Percentiles rank a stretch among this genome's conserved stretches.
These are phyloP conservation scores for Falco novaeseelandiae DNA, from an alignment of 2,797 vertebrate genomes.

Conservation along the genomic window DNA sequence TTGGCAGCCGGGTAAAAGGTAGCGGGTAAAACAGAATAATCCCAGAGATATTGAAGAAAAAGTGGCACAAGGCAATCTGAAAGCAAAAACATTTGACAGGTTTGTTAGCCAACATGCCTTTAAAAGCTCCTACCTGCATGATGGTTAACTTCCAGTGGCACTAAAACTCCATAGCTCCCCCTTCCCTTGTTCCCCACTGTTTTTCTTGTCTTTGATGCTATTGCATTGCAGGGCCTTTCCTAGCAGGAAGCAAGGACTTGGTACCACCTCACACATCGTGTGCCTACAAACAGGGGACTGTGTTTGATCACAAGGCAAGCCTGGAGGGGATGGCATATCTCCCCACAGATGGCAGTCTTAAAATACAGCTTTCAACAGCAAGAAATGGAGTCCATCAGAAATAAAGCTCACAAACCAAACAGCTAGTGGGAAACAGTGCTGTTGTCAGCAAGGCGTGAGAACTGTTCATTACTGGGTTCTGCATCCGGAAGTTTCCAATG, in stretches of 20 bases:
- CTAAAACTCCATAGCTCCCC: background rate
- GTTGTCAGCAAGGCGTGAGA: background rate
- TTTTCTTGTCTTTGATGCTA: background rate
- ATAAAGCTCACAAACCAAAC: background rate
- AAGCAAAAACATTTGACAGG: slow-evolving; percentile 44
- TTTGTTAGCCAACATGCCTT: background rate
- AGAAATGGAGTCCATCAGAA: background rate
- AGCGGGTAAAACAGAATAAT: slow-evolving; percentile 92
- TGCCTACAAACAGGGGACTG: background rate
- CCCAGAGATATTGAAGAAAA: slow-evolving; percentile 96
- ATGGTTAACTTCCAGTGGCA: background rate
- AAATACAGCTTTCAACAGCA: background rate
- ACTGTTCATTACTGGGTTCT: background rate
- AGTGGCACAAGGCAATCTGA: slow-evolving; percentile 95
- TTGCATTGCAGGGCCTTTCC: background rate
- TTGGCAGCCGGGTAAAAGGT: slow-evolving; percentile 87
- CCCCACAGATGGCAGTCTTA: background rate
- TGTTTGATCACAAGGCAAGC: background rate
- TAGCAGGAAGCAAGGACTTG: background rate
- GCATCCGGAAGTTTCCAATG: background rate
- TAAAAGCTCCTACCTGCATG: background rate
- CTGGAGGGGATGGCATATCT: background rate
- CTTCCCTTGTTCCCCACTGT: background rate
- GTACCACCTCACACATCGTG: background rate
- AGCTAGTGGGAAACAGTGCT: background rate